Evolutionary conservation across 2,797 vertebrate genomes (phyloP), one percentile per base, ranked within the genome.

Genomic region (Helarctos malayanus): DNA sequence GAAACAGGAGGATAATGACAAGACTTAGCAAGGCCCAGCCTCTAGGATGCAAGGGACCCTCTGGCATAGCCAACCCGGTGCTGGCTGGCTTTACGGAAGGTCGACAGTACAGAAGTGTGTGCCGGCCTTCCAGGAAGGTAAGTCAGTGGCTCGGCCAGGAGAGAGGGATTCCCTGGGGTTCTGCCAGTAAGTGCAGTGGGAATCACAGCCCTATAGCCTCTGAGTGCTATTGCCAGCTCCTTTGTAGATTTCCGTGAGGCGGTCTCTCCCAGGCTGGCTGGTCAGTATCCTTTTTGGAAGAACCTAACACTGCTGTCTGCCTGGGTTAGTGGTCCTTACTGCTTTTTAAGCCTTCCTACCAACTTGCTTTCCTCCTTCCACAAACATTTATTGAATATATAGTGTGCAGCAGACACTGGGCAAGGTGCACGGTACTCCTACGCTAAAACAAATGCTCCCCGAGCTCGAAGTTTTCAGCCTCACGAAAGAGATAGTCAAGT

Each of bases 81-180:
- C 71, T 93, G 80, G 86, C 52, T 25, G 41, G 29, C 86, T 73
- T 87, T 94, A 45, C 54, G 68, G 41, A 87, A 71, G 16, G 6
- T 95, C 5, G 18, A 73, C 85, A 57, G 41, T 71, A 91, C 49
- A 59, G 47, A 89, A 35, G 32, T 7, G 0, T 56, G 59, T 41
- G 7, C 47, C 19, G 21, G 54, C 83, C 73, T 97, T 95, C 93
- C 32, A 97, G 88, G 93, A 93, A 97, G 89, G 56, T 79, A 94
- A n/a, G 27, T 75, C 75, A 29, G 83, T 15, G 19, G 35, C 80
- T 19, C 73, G 47, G 95, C 96, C 90, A 96, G 94, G 76, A 96
- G 92, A 96, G 57, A 80, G 54, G 88, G 76, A 94, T 79, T 95
- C 92, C 80, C 86, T 83, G 61, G 41, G 25, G 13, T 63, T 73